Evolutionary conservation across 2,113 vertebrate genomes (phyloP).

Genomic region (Mastomys natalensis): DNA sequence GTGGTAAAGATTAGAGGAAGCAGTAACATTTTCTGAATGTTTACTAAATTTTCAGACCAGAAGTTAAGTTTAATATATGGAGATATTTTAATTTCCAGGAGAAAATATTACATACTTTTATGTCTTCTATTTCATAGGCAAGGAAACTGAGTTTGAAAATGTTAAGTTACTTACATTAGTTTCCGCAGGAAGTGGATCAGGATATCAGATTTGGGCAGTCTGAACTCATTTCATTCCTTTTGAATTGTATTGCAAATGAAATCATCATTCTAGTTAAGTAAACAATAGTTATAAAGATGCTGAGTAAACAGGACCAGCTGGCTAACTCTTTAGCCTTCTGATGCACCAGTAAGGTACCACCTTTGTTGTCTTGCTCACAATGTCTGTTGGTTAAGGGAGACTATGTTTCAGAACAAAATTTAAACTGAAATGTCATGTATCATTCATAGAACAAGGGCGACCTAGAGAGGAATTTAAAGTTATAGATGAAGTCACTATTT

Average conservation of each 20-base stretch:
- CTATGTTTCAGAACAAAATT: neutral
- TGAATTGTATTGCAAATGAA: neutral
- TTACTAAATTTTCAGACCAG: neutral
- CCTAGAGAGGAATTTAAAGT: neutral
- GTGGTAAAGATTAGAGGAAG: neutral
- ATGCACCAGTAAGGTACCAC: neutral
- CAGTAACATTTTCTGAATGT: neutral
- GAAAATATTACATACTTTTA: neutral
- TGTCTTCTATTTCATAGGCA: neutral
- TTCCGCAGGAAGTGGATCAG: neutral
- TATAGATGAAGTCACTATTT: neutral
- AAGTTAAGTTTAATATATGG: neutral
- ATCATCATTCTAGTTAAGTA: neutral
- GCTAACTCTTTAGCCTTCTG: neutral
- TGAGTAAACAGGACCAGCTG: accelerated
- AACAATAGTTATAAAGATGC: neutral
- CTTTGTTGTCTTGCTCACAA: neutral
- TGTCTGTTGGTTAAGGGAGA: neutral
- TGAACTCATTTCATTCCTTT: neutral
- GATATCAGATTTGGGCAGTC: neutral
- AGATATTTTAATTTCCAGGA: neutral
- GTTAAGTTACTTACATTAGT: neutral
- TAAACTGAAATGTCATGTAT: neutral
- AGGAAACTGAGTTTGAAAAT: neutral
- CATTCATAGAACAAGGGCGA: neutral